Conservation (phyloP, 2,113 vertebrate species). For the Neolamprologus sp. region DNA sequence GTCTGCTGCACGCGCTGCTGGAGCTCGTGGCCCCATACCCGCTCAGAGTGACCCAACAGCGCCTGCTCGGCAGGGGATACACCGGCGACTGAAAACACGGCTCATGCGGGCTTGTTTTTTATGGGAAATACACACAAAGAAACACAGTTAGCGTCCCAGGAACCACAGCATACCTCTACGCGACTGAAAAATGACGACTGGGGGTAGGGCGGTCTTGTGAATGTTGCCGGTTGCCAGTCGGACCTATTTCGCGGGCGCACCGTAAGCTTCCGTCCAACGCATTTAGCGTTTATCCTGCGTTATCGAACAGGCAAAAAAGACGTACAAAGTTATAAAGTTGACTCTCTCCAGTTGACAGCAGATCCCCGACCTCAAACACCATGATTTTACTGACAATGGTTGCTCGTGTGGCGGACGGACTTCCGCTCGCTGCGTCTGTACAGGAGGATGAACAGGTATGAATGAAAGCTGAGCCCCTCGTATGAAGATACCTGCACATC, state of each 20-base stretch:
- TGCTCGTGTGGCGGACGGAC: conserved; percentile 87
- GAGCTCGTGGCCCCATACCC: not conserved
- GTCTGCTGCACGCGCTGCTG: conserved; percentile 19
- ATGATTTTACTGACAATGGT: conserved; percentile 93
- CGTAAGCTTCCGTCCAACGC: conserved; percentile 28
- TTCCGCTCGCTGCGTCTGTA: conserved; percentile 89
- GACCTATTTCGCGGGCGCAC: conserved; percentile 16
- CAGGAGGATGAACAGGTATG: conserved; percentile 90
- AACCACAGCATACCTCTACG: not conserved
- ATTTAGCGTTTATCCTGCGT: not conserved
- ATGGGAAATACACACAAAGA: not conserved
- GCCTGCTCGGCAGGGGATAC: not conserved
- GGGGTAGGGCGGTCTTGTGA: not conserved
- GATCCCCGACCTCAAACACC: not conserved
- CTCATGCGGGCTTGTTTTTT: not conserved
- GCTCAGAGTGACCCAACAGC: not conserved
- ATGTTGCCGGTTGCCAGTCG: conserved; percentile 19
- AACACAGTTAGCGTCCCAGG: not conserved
- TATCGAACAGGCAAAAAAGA: not conserved
- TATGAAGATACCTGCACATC: not conserved
- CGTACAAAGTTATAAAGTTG: not conserved
- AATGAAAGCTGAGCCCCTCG: not conserved
- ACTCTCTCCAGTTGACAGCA: not conserved
- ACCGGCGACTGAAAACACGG: not conserved
- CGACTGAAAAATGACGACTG: not conserved